Evolutionary conservation across 2,797 vertebrate genomes (phyloP), one percentile per base, ranked within the genome.

Genomic region (Myotis vivesi): DNA sequence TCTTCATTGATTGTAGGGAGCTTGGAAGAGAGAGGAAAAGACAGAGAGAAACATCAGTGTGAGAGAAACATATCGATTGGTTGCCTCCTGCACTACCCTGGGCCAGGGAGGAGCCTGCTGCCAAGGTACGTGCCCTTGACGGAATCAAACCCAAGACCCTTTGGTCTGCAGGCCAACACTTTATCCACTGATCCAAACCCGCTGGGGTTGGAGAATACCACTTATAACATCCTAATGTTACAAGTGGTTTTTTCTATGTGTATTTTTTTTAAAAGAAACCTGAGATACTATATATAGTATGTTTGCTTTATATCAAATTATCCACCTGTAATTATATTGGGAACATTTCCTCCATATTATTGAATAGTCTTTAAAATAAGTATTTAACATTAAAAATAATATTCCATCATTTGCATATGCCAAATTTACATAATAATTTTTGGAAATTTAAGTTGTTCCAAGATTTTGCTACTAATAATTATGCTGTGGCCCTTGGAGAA

Each of bases 371-470:
- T 41, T 72, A 66, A 80, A 85, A 28, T 62, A 59, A 53, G 69
- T 69, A 87, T 77, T 79, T 87, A 90, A 75, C 53, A 80, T 91
- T 93, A 64, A 80, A 69, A 94, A 23, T 57, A 89, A 28, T 41
- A 81, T 36, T 25, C 19, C n/a, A n/a, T 92, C 92, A 62, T 94
- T 95, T 95, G 53, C 3, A 80, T 83, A 72, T 87, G 38, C 23
- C 33, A 92, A 86, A 44, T 66, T 79, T 86, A 82, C 81, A 38
- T 64, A 55, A 41, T 73, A 75, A 33, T 69, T 93, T 83, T 82
- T 88, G 19, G 73, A 92, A 95, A 92, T 87, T 55, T 93, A 90
- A 23, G 4, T 92, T 88, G 49, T 91, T 92, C 25, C 49, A 91
- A 38, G 15, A 33, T 90, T 92, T 94, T 92, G 23, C 76, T 92